These are phyloP conservation scores for Heliconius melpomene DNA, from an alignment of 1,140 invertebrate genomes.

Conservation along the genomic window DNA sequence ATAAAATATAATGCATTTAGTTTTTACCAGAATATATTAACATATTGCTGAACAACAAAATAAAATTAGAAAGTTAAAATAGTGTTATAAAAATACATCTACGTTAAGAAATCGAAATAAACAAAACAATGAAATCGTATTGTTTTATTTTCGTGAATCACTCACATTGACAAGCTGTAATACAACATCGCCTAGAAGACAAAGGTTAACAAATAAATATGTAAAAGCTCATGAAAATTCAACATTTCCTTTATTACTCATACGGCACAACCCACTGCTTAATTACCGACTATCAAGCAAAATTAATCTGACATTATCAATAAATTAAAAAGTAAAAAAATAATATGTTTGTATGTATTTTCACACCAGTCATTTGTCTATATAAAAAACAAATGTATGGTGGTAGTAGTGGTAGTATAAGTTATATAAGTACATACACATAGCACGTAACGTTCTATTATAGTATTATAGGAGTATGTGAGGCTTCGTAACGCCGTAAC, in stretches of 20 bases:
- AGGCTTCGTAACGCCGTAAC: conserved; percentile 38
- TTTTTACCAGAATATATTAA: no score
- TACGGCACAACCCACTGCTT: neutral
- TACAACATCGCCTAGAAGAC: conserved; percentile 55
- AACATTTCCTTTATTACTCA: conserved; percentile 43
- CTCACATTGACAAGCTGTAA: conserved; percentile 33
- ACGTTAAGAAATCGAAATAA: neutral
- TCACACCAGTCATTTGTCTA: neutral
- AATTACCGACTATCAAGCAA: neutral
- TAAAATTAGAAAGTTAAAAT: conserved; percentile 3
- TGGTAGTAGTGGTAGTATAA: no score
- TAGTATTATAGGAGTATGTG: conserved; percentile 5
- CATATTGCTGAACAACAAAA: neutral
- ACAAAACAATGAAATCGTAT: conserved; percentile 19
- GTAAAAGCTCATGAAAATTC: conserved; percentile 63
- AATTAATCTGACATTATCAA: neutral
- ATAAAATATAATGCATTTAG: neutral
- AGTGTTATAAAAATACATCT: neutral
- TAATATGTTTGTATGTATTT: neutral
- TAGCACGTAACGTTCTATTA: conserved; percentile 10
- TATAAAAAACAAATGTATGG: neutral
- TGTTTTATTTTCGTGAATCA: conserved; percentile 32
- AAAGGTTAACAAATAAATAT: conserved; percentile 69
- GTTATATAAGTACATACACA: neutral
- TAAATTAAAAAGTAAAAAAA: neutral